phyloP scores from a whole-genome alignment of 2,113 vertebrate genomes.

The Columba livia region DNA sequence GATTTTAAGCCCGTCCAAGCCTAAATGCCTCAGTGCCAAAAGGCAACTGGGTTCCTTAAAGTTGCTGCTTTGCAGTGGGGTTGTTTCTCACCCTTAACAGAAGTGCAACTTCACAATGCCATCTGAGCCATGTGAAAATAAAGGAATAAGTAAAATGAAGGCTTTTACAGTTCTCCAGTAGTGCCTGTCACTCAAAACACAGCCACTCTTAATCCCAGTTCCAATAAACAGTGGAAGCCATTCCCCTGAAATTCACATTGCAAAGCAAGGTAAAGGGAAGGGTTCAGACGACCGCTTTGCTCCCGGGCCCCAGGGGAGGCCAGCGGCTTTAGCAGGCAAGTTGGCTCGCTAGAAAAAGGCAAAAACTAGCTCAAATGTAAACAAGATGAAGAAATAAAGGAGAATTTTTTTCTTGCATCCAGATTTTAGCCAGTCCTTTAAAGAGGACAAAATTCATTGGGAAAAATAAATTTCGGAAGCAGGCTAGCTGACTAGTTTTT shows the following conservation, averaged over 20 bases:
- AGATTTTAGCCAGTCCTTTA: not conserved
- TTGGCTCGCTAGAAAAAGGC: not conserved
- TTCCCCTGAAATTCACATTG: not conserved
- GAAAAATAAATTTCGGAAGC: not conserved
- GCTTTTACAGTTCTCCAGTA: slow-evolving; percentile 13
- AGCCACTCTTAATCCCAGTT: slow-evolving; percentile 7
- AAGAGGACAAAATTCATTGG: not conserved
- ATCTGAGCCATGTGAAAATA: not conserved
- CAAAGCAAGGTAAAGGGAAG: not conserved
- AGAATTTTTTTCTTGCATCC: not conserved
- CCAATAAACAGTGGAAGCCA: slow-evolving; percentile 26
- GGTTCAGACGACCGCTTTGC: not conserved
- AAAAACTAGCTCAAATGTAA: not conserved
- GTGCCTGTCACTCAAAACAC: slow-evolving; percentile 29
- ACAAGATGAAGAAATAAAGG: not conserved
- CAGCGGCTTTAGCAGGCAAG: not conserved
- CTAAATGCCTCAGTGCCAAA: not conserved
- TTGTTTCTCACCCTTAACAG: not conserved
- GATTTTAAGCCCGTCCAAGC: not conserved
- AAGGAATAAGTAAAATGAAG: not conserved
- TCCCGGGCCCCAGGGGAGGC: not conserved
- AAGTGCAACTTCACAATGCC: not conserved
- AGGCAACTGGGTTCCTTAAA: not conserved
- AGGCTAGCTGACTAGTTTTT: not conserved
- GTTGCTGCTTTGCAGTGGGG: not conserved